Evolutionary conservation across 2,113 vertebrate species (phyloP).

Genomic region (Pseudorasbora parva): DNA sequence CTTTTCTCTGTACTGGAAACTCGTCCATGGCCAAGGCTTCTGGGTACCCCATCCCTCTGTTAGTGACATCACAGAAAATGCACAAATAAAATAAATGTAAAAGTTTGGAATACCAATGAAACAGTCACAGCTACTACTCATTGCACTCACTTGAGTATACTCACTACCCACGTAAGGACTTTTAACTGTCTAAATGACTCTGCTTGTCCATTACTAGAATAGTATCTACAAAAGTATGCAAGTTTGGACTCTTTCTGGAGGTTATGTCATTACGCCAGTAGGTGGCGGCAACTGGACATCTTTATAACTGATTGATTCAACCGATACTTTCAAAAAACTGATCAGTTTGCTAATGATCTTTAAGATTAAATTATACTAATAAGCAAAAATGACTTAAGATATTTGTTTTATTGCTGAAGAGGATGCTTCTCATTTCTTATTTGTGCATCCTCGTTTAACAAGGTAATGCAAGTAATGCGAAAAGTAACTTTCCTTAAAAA

Average conservation of each 20-base stretch:
- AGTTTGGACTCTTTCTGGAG: background rate
- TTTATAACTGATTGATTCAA: background rate
- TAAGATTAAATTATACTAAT: too few species aligned
- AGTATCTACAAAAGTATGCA: background rate
- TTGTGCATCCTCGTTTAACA: too few species aligned
- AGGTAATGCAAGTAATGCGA: too few species aligned
- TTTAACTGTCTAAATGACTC: background rate
- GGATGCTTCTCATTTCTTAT: too few species aligned
- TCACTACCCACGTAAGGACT: background rate
- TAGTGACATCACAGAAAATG: background rate
- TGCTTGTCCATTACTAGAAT: background rate
- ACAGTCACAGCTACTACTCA: background rate
- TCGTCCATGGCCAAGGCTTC: constrained; percentile 64
- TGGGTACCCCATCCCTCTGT: constrained; percentile 67
- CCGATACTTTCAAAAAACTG: background rate
- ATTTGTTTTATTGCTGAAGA: too few species aligned
- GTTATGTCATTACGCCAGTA: background rate
- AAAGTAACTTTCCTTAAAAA: too few species aligned
- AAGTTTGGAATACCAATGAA: background rate
- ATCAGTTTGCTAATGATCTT: too few species aligned
- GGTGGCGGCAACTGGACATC: background rate
- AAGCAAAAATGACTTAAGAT: too few species aligned
- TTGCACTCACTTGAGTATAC: background rate
- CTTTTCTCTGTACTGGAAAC: constrained; percentile 60
- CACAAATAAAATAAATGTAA: background rate